These are phyloP conservation scores for Pithys albifrons DNA, from an alignment of 2,113 vertebrate species.

Conservation along the genomic window DNA sequence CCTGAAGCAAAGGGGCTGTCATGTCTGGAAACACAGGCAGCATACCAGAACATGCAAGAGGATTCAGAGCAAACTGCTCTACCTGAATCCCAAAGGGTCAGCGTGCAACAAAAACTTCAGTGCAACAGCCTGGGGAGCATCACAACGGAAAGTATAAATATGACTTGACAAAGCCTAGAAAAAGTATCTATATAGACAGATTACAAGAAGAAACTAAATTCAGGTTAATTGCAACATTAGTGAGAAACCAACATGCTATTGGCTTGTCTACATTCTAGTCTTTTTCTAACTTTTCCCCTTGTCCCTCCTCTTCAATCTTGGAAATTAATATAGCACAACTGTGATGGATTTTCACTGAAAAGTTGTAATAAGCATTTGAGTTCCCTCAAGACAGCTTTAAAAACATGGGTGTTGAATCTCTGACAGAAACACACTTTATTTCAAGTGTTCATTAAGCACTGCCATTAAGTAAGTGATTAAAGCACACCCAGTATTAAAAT, in stretches of 20 bases:
- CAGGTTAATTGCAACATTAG: neutral
- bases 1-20: neutral
- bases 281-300: neutral
- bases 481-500: slow-evolving; percentile 57
- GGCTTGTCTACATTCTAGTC: neutral
- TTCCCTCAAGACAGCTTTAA: slow-evolving; percentile 57
- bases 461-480: slow-evolving; percentile 49
- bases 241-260: neutral
- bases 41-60: accelerated
- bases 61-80: neutral
- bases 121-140: neutral
- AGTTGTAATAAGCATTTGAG: slow-evolving; percentile 45
- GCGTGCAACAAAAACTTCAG: neutral
- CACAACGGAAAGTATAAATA: neutral
- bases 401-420: slow-evolving; percentile 16
- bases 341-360: neutral
- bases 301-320: neutral
- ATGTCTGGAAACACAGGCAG: neutral
- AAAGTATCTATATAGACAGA: neutral
- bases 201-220: neutral
- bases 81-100: accelerated
- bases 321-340: slow-evolving; percentile 32
- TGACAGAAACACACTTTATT: slow-evolving; percentile 50
- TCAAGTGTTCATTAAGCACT: slow-evolving; percentile 47
- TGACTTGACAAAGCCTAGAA: neutral